Conservation (phyloP, 30 jellyfish, hydroid and myxozoan genomes). For the Chrysaora quinquecirrha region DNA sequence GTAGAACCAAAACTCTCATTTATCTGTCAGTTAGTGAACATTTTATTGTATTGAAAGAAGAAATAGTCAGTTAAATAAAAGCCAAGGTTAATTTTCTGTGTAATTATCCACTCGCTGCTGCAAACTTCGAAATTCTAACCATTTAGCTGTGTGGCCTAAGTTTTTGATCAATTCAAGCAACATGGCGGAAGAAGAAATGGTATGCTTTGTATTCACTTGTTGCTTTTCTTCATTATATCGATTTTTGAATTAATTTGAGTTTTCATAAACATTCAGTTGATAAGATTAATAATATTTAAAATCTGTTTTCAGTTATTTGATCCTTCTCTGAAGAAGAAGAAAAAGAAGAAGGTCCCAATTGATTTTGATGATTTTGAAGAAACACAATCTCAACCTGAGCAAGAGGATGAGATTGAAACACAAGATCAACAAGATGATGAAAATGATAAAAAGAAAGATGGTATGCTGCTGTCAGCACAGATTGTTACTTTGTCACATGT, state of each 20-base stretch:
- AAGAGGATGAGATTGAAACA: slow-evolving; percentile 57
- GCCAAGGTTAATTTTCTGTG: too few relatives aligned
- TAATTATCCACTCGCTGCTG: too few relatives aligned
- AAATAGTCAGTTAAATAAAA: too few relatives aligned
- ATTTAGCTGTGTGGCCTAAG: too few relatives aligned
- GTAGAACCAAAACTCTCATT: slow-evolving; percentile 2
- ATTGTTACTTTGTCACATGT: background rate
- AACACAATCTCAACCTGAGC: slow-evolving; percentile 54
- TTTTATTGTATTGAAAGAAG: background rate
- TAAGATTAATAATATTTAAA: too few relatives aligned
- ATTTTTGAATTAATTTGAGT: too few relatives aligned
- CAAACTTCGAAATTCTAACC: too few relatives aligned
- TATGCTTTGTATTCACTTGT: background rate
- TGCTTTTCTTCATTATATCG: too few relatives aligned
- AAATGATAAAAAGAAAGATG: slow-evolving; percentile 40
- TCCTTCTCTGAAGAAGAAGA: slow-evolving; percentile 93
- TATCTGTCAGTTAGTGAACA: too few relatives aligned
- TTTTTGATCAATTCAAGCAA: too few relatives aligned
- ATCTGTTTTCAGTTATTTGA: slow-evolving; percentile 79
- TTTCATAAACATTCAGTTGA: too few relatives aligned
- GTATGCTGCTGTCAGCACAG: background rate
- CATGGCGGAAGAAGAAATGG: slow-evolving; percentile 50
- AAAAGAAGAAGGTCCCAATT: slow-evolving; percentile 91
- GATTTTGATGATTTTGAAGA: slow-evolving; percentile 85
- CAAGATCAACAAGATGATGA: slow-evolving; percentile 28